These are phyloP conservation scores for Acleris holmiana DNA, from an alignment of 2,888 invertebrate genomes.

Conservation along the genomic window DNA sequence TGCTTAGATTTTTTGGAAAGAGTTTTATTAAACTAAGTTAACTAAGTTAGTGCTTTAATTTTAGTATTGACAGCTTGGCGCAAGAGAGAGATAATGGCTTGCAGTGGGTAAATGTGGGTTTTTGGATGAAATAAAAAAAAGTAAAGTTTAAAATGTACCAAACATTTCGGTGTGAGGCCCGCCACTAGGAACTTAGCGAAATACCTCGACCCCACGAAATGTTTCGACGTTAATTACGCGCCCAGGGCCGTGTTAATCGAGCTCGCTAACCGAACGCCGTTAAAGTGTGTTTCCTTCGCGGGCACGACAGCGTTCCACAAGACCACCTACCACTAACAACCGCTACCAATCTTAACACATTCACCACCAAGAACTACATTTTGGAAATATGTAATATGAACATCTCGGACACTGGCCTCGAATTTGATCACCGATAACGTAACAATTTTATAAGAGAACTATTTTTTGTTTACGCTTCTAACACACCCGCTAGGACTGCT, in stretches of 20 bases:
- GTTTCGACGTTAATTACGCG: conserved; percentile 44
- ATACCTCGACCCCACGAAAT: conserved; percentile 39
- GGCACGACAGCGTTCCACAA: conserved; percentile 46
- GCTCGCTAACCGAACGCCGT: conserved; percentile 40
- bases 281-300: conserved; percentile 43
- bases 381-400: too few species aligned
- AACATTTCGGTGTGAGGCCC: conserved; percentile 8
- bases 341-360: too few species aligned
- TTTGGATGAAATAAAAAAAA: too few species aligned
- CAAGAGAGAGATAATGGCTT: too few species aligned
- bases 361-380: too few species aligned
- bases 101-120: too few species aligned
- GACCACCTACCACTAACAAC: conserved; percentile 37
- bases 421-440: background rate
- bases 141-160: background rate
- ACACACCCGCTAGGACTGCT: conserved; percentile 18
- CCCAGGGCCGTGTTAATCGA: conserved; percentile 32
- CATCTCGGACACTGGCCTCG: too few species aligned
- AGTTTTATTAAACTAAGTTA: too few species aligned
- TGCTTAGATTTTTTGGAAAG: too few species aligned
- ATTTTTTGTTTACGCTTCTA: conserved; percentile 26
- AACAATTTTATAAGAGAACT: conserved; percentile 7
- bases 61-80: too few species aligned
- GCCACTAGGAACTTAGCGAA: conserved; percentile 30
- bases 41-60: too few species aligned